Evolutionary conservation across 1,140 invertebrate genomes (phyloP).

Genomic region (Agraylea sexmaculata): DNA sequence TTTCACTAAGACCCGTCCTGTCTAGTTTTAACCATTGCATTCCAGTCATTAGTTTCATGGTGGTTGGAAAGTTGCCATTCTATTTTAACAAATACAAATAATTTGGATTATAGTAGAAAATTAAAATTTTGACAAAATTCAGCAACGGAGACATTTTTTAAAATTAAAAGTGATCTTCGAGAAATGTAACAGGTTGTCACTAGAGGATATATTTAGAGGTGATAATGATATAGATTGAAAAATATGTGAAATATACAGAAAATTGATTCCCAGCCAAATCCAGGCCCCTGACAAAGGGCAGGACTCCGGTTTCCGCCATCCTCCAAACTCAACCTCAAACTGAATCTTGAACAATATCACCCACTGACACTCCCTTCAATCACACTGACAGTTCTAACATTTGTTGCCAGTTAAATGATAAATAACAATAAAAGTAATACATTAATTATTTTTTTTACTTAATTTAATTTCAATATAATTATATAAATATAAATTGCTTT

Average conservation of each 20-base stretch:
- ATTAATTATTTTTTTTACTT: no score
- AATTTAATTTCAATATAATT: no score
- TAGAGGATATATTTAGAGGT: neutral
- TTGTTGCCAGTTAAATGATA: no score
- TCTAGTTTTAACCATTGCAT: conserved; percentile 98
- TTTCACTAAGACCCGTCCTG: conserved; percentile 71
- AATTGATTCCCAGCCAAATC: conserved; percentile 98
- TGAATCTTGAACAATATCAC: neutral
- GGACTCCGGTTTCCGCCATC: conserved; percentile 87
- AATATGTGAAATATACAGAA: conserved; percentile 61
- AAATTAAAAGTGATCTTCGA: neutral
- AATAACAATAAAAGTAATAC: no score
- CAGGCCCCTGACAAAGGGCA: conserved; percentile 94
- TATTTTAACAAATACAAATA: conserved; percentile 20
- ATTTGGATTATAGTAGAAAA: conserved; percentile 17
- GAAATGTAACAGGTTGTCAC: neutral
- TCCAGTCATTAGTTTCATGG: conserved; percentile 89
- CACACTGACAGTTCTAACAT: no score
- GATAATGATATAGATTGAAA: conserved; percentile 22
- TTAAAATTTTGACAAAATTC: conserved; percentile 8
- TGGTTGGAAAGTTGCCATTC: conserved; percentile 84
- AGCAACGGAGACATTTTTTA: conserved; percentile 8
- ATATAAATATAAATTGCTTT: no score
- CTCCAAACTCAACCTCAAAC: no score
- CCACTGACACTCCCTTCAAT: no score